Evolutionary conservation across 2,888 invertebrate genomes (phyloP), one percentile per base, ranked within the genome.

Genomic region (Himalopsyche japonica): DNA sequence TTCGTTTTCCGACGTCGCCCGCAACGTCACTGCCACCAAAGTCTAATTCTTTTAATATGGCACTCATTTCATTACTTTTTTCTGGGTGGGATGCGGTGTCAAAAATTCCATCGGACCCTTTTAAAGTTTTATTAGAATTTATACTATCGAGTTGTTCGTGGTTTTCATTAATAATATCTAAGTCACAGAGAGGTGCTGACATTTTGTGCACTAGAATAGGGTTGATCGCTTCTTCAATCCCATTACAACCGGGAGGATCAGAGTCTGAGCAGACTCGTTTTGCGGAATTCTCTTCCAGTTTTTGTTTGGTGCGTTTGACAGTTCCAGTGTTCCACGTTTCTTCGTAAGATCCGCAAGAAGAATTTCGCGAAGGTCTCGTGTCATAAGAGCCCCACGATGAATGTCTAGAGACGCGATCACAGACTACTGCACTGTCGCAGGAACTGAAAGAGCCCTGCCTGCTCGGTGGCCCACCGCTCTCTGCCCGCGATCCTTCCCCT

Each of bases 311-410:
- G 87, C 95, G 92, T 88, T 94, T 95, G 0, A 96, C 95, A 0
- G 95, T 95, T 3, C 96, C 95, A 0, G 94, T 93, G 89, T 93
- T 92, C 93, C 94, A 94, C 48, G 94, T 94, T 90, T 93, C 94
- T 88, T 95, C 95, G 88, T 95, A 95, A 8, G 95, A 95, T 18
- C 95, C 95, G 94, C 95, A 95, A 76, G 95, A 95, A 90, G 95
- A 94, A 87, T 95, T 95, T 81, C 95, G 91, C 48, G 95, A 94
- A 0, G 95, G 94, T 70, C 94, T 92, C 81, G 93, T 93, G 89
- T 96, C 95, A 80, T 94, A 94, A n/a, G 95, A 95, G 85, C 96
- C 96, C 96, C 97, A 96, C 64, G 96, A 96, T 87, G 96, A 95
- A 89, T 96, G 96, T 12, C 96, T 93, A 84, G 96, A 95, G 43